Conservation (phyloP, 2,797 vertebrate genomes). For the Tympanoctomys barrerae region DNA sequence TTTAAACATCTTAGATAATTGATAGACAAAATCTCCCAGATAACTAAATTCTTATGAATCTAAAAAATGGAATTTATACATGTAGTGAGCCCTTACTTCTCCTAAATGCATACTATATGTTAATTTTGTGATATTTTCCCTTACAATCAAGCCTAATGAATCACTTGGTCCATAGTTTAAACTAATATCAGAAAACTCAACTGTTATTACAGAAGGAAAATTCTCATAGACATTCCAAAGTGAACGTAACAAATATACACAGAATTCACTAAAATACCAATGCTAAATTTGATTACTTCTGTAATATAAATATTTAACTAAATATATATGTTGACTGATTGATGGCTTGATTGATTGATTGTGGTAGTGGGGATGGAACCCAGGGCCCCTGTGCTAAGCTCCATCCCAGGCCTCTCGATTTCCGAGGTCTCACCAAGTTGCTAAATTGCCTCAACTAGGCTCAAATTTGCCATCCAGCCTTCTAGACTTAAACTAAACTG, state of each 20-base stretch:
- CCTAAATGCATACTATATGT: background rate
- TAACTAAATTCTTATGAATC: constrained; percentile 41
- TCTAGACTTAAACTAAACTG: background rate
- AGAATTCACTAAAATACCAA: background rate
- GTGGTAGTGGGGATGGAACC: background rate
- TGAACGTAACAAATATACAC: background rate
- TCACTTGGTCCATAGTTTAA: constrained; percentile 41
- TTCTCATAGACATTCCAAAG: background rate
- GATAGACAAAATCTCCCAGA: constrained; percentile 57
- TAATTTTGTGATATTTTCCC: constrained; percentile 56
- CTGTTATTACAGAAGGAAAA: background rate
- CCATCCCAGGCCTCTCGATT: background rate
- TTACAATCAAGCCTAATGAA: background rate
- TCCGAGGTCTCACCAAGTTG: background rate
- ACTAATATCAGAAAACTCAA: background rate
- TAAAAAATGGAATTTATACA: constrained; percentile 47
- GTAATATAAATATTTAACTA: background rate
- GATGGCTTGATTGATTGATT: background rate
- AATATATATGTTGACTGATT: background rate
- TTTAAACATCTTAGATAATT: constrained; percentile 47
- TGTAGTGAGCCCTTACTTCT: background rate
- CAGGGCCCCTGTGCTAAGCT: background rate
- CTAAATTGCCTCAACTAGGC: background rate
- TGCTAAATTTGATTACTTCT: background rate
- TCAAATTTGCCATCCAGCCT: background rate